A percentile compares a stretch with the other conserved stretches of the same genome.
These are phyloP conservation scores for Lingula anatina DNA, from an alignment of 2,888 invertebrate genomes.

Conservation along the genomic window DNA sequence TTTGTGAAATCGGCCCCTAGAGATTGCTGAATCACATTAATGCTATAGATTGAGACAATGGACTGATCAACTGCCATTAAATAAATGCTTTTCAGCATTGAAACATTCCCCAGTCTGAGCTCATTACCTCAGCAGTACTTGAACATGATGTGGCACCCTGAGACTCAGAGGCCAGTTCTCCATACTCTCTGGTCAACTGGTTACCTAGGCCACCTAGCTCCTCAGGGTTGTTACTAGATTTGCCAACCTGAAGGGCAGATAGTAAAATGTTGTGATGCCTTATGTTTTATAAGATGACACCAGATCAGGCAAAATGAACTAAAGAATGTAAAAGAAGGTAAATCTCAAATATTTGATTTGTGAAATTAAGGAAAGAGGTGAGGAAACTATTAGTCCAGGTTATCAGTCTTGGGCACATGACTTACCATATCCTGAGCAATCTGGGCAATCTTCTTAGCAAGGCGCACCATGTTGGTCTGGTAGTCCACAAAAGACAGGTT, in stretches of 20 bases:
- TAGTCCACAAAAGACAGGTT: slow-evolving; percentile 76
- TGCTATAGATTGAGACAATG: too few species aligned
- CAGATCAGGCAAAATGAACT: too few species aligned
- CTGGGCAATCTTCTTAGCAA: slow-evolving; percentile 88
- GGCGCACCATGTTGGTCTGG: slow-evolving; percentile 93
- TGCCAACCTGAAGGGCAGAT: slow-evolving; percentile 65
- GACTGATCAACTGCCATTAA: too few species aligned
- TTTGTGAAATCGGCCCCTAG: too few species aligned
- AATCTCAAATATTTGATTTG: neutral
- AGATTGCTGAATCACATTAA: too few species aligned
- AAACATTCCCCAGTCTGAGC: neutral
- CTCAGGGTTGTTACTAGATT: slow-evolving; percentile 61
- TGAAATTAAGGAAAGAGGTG: neutral
- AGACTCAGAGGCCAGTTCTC: slow-evolving; percentile 78
- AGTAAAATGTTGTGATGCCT: too few species aligned
- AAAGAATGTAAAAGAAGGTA: neutral
- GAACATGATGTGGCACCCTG: slow-evolving; percentile 87
- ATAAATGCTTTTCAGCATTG: neutral
- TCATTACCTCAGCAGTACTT: slow-evolving; percentile 76
- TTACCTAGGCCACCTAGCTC: slow-evolving; percentile 78
- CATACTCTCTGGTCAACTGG: slow-evolving; percentile 80
- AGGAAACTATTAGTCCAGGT: too few species aligned
- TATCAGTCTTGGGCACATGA: too few species aligned
- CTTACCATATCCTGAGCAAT: slow-evolving; percentile 88
- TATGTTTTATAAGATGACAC: too few species aligned